Base-by-base conservation (phyloP, 2,797 vertebrate genomes). In the Myoxocephalus aenaeus region DNA sequence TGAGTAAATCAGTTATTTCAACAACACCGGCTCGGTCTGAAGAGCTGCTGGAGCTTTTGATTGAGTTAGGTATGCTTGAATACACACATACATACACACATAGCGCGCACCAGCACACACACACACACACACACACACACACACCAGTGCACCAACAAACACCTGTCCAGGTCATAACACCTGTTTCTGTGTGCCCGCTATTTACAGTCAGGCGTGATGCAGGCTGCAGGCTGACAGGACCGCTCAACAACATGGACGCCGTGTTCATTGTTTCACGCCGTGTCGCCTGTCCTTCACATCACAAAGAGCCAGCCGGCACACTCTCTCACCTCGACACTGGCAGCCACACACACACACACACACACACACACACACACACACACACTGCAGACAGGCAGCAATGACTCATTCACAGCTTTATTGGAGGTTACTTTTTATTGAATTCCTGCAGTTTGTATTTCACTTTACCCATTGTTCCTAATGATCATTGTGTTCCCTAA, bases 31-130 rank as follows among this genome's bases (percentile, higher is more conserved):
- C 75, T 79, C 20, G 2, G 8, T 78, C 65, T 83, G 77, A 79
- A 77, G 71, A 87, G 82, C 81, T 84, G 84, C 84, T 87, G 86
- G 76, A 90, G 88, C 87, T 86, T 89, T 88, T 87, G 82, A 92
- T 90, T 90, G 86, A 81, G 86, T 90, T 87, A 86, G 70, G 57
- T 68, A 88, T 80, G 87, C 88, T 78, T 65, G 72, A 82, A 71
- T 50, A 83, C 84, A 84, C 74, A 75, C 79, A 72, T n/a, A 75
- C 79, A 72, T n/a, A 65, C 61, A 75, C 73, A 79, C 71, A 70
- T 14, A 22, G 20, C 56, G 68, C 32, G 11, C 53, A 62, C 68
- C 20, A 18, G 40, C 13, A 69, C 61, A 81, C 83, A 82, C 76
- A 67, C 75, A 68, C 57, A 64, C 46, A 54, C 29, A 61, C 22